Conservation (phyloP, 2,888 invertebrate genomes). For the Polyommatus icarus region DNA sequence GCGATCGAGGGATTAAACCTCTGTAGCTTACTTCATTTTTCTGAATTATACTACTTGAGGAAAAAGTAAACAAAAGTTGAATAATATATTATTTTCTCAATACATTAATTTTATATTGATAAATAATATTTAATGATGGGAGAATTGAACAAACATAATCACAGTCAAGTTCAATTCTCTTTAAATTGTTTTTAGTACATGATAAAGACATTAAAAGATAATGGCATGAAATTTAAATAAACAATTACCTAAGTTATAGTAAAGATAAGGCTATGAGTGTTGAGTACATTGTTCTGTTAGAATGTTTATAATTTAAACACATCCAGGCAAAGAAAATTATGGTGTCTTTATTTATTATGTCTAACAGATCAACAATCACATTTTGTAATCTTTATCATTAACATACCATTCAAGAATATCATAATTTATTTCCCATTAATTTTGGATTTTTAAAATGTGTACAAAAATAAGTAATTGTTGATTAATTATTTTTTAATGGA, state of each 20-base stretch:
- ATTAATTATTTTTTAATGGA: conserved; percentile 26
- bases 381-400: background rate
- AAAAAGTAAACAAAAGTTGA: background rate
- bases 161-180: conserved; percentile 34
- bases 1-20: too few species aligned
- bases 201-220: conserved; percentile 44
- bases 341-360: background rate
- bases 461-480: background rate
- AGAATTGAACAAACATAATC: conserved; percentile 22
- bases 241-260: conserved; percentile 42
- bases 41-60: background rate
- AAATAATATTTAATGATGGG: conserved; percentile 15
- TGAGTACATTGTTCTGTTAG: conserved; percentile 29
- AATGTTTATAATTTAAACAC: conserved; percentile 10
- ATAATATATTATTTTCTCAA: background rate
- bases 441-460: background rate
- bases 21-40: too few species aligned
- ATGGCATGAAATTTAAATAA: conserved; percentile 42
- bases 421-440: conserved; percentile 8
- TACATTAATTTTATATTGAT: background rate
- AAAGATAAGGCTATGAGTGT: conserved; percentile 37
- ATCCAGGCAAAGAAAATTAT: background rate
- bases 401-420: conserved; percentile 19
- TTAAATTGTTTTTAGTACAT: conserved; percentile 38
- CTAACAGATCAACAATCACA: background rate